Evolutionary conservation across 2,113 vertebrate species (phyloP), one percentile per base, ranked within the genome.

Genomic region (Cebus imitator): DNA sequence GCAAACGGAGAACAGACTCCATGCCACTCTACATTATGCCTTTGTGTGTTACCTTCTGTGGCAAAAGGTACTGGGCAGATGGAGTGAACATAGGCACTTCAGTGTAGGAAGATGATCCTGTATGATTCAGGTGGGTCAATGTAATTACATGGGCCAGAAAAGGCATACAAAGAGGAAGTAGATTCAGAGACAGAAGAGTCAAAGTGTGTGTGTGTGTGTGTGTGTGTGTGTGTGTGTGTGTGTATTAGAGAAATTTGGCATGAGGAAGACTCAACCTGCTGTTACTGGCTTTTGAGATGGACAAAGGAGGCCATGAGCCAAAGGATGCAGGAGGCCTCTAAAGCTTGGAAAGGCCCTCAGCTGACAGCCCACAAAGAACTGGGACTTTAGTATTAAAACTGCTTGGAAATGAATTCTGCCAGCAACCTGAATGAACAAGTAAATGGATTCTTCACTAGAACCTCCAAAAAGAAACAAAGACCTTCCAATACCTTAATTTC

Each of bases 11-110:
- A 64, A 64, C 27, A 32, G 61, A 64, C 12, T 16, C 10, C 11
- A 13, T 11, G 25, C 1, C 0, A 40, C 6, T 40, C 9, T 57
- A 10, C 6, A 8, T 57, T n/a, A 57, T 23, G 4, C 8, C 21
- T 61, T 18, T 57, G 18, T 12, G 3, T 76, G 2, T 25, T 66
- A 87, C 48, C 37, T 18, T 84, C 35, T 12, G 17, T n/a, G 13
- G 35, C 23, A 66, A 89, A 80, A 14, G 25, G 23, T 14, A 57
- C 61, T 61, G 92, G 16, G 7, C 18, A 40, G 23, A 50, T 27
- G 1, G 50, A 40, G 14, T 48, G 21, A 79, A 25, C 43, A 8
- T 52, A 40, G 35, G 55, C 11, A 66, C 23, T 30, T 48, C 23
- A n/a, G 45, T 9, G 18, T 45, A 25, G 11, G 16, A 5, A 64